Evolutionary conservation across 1,140 invertebrate species (phyloP).

Genomic region (Lamellibrachia luymesi): DNA sequence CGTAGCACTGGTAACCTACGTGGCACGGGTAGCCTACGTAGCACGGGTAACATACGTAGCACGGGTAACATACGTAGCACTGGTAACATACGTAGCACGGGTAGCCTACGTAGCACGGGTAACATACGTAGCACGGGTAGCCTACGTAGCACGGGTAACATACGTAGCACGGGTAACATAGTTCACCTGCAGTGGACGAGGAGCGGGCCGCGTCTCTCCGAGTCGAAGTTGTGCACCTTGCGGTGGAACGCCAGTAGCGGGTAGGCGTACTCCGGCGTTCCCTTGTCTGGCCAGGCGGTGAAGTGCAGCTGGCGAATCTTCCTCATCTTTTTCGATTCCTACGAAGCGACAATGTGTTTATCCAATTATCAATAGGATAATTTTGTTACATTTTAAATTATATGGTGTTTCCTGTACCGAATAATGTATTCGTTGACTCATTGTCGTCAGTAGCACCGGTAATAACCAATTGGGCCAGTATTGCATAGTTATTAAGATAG

Average conservation of each 20-base stretch:
- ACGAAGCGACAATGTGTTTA: background rate
- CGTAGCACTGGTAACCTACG: too few species aligned
- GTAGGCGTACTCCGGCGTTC: slow-evolving; percentile 5
- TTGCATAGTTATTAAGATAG: background rate
- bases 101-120: too few species aligned
- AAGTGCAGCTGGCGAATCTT: slow-evolving; percentile 20
- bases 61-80: too few species aligned
- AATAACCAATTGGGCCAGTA: background rate
- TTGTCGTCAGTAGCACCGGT: background rate
- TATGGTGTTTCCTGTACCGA: background rate
- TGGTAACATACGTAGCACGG: too few species aligned
- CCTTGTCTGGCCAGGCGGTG: slow-evolving; percentile 18
- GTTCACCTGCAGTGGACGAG: slow-evolving; percentile 22
- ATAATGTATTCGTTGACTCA: background rate
- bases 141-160: background rate
- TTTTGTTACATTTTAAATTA: background rate
- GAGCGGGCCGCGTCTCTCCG: background rate
- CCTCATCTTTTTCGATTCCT: background rate
- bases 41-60: too few species aligned
- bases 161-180: background rate
- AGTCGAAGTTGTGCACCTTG: slow-evolving; percentile 7
- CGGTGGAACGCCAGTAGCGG: slow-evolving; percentile 12
- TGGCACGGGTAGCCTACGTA: too few species aligned
- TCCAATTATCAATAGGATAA: background rate
- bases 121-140: too few species aligned